Evolutionary conservation across 2,113 vertebrate species (phyloP), one percentile per base, ranked within the genome.

Genomic region (Eidolon helvum): DNA sequence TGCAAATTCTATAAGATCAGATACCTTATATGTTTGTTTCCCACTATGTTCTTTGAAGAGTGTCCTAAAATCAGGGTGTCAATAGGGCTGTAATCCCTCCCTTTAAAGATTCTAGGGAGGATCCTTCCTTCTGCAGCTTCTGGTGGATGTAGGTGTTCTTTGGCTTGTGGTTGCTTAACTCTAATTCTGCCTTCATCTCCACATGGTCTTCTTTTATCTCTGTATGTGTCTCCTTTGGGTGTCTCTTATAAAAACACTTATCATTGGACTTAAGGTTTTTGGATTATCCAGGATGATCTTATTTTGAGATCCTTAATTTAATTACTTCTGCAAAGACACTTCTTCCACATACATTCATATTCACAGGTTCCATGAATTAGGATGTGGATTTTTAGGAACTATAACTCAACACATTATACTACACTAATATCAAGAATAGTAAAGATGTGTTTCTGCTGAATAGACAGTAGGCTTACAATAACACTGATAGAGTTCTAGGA

Each of bases 31-130:
- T 43, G 11, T 59, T 85, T 65, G 30, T 72, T 92, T 79, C 3
- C 7, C 4, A n/a, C 8, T 12, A 26, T 45, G 12, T 33, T 3
- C 28, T 11, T 86, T 77, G 19, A 94, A 82, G 15, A 85, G 30
- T 69, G 7, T 30, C 10, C 7, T 69, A 33, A 78, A 59, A n/a
- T 78, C 43, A 82, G 45, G 15, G 15, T 24, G 2, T 85, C 9
- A 48, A 1, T 3, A 72, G 48, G 24, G 6, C 1, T 9, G 14
- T 10, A 2, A 28, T 50, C 4, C 11, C 5, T 48, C 22, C 30
- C 14, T 77, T 4, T 30, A 72, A 53, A 78, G 1, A 0, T 4
- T 92, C 7, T 12, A 22, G 14, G 11, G 43, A 82, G 50, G 59
- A 78, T 38, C 15, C 1, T 77, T 48, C 4, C 19, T 35, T 71